Evolutionary conservation across 37 sponge, comb jelly and placozoan genomes (phyloP).

Genomic region (Aphrocallistes beatrix): DNA sequence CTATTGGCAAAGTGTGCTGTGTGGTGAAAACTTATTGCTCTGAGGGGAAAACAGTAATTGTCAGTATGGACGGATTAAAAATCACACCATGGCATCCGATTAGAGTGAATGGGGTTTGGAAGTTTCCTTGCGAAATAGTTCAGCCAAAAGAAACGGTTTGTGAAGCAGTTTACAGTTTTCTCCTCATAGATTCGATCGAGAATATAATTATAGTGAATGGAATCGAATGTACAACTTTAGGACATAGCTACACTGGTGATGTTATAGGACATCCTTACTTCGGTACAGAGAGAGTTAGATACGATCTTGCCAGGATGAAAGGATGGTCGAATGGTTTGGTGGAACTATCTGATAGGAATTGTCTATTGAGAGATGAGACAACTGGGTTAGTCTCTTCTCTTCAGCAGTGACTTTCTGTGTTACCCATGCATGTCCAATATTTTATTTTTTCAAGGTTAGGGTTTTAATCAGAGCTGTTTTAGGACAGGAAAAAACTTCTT

Average conservation of each 20-base stretch:
- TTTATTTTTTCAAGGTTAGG: no score
- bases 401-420: no score
- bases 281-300: not conserved
- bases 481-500: no score
- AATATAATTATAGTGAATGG: not conserved
- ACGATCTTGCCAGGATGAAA: not conserved
- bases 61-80: not conserved
- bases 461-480: no score
- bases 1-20: not conserved
- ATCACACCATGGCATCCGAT: not conserved
- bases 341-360: no score
- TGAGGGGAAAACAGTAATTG: not conserved
- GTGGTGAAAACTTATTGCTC: not conserved
- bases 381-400: no score
- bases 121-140: not conserved
- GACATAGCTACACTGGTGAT: not conserved
- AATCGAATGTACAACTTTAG: not conserved
- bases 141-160: not conserved
- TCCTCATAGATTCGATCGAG: not conserved
- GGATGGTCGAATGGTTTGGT: not conserved
- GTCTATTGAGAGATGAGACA: no score
- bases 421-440: no score
- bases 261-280: not conserved
- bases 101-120: not conserved
- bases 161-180: not conserved